Evolutionary conservation across 2,888 invertebrate genomes (phyloP), one percentile per base, ranked within the genome.

Genomic region (Augiades crinisus): DNA sequence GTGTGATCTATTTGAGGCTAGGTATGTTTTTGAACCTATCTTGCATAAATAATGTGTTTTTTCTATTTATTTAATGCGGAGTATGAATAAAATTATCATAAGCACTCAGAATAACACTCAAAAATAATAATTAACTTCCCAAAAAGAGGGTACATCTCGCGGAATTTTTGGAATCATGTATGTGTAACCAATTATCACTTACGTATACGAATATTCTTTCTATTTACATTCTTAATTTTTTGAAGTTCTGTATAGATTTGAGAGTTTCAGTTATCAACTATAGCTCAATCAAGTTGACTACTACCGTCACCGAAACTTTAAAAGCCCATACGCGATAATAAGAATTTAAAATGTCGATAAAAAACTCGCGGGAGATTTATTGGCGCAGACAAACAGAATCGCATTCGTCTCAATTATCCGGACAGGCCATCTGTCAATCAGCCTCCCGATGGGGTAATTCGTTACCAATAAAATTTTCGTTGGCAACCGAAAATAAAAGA

Each of bases 351-450:
- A 57, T 70, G 68, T 67, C 64, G 60, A 64, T 70, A n/a, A 68
- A 69, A 70, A 59, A 55, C 37, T 56, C 55, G 37, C 24, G 51
- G 34, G 62, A 72, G 77, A 78, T 80, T 84, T 79, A 81, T 78
- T 72, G 67, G 57, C 55, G 65, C 62, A 79, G 78, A 78, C 79
- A 77, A 72, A 72, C 70, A 64, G 68, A 69, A 61, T 72, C 78
- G 60, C 81, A 87, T 88, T 78, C 80, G 70, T 88, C 87, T 87
- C 87, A 88, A 88, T 88, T 88, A 88, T 70, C 59, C 54, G 68
- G 88, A 87, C 87, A 74, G 86, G 74, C 81, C 72, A 86, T 88
- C 86, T 84, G 88, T 87, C 88, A 85, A 84, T 88, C 88, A 81
- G 70, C 54, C 53, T 81, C 88, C 82, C 84, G 64, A 57, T 63